Percentiles rank a stretch among this genome's conserved stretches.
Conservation (phyloP, 2,888 invertebrate genomes). For the Carcina quercana region DNA sequence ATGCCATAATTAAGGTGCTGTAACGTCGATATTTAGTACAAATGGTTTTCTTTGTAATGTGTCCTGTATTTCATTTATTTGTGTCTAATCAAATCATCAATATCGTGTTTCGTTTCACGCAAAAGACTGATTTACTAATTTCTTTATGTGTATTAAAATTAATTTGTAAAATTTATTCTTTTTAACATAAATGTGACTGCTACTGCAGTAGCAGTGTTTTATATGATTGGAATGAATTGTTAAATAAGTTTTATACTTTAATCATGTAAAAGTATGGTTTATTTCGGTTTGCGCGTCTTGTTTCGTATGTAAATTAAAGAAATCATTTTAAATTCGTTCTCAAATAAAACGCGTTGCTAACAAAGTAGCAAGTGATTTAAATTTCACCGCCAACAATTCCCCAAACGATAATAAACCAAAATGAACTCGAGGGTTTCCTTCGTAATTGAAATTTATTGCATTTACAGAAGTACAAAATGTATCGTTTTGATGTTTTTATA, state of each 20-base stretch:
- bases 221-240: no score
- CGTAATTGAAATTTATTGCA: constrained; percentile 7
- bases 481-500: not conserved
- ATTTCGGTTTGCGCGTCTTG: no score
- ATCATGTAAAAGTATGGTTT: no score
- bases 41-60: constrained; percentile 30
- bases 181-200: no score
- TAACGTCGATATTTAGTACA: constrained; percentile 51
- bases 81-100: constrained; percentile 8
- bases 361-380: no score
- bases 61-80: constrained; percentile 16
- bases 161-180: constrained; percentile 14
- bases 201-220: no score
- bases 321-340: no score
- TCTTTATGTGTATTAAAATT: constrained; percentile 36
- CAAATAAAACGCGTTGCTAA: no score
- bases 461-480: constrained; percentile 7
- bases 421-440: constrained; percentile 1
- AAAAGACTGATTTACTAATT: constrained; percentile 59
- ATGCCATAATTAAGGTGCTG: constrained; percentile 53
- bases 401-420: constrained; percentile 3
- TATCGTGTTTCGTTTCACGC: constrained; percentile 20
- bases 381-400: not conserved
- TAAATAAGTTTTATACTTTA: no score
- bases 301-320: no score